Evolutionary conservation across 2,113 vertebrate genomes (phyloP).

Genomic region (Motacilla tschutschensis): DNA sequence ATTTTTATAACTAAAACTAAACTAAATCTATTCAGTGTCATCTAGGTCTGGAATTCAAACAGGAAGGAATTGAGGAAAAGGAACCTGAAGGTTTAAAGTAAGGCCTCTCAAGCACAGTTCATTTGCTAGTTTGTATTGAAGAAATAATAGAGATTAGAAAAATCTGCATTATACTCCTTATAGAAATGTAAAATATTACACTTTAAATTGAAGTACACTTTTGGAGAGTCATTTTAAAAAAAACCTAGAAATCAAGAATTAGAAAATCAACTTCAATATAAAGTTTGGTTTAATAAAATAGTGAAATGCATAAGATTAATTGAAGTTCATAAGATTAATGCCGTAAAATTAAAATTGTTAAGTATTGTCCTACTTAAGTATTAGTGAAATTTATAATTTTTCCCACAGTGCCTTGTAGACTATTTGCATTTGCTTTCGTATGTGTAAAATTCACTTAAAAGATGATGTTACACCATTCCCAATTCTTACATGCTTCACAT

Average conservation of each 20-base stretch:
- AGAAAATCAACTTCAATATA: background rate
- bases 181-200: background rate
- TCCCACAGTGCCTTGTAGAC: constrained; percentile 7
- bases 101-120: background rate
- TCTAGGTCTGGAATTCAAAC: background rate
- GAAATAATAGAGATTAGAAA: background rate
- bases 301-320: background rate
- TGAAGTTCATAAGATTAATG: background rate
- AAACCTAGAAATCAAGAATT: background rate
- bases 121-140: background rate
- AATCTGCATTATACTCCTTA: background rate
- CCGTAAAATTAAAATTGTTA: constrained; percentile 25
- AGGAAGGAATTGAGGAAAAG: background rate
- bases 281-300: background rate
- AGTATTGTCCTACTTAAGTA: background rate
- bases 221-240: background rate
- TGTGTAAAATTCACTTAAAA: constrained; percentile 54
- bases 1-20: background rate
- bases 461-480: constrained; percentile 34
- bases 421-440: constrained; percentile 32
- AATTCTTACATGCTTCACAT: constrained; percentile 71
- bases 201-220: background rate
- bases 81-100: background rate
- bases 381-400: constrained; percentile 20
- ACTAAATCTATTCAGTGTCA: background rate